These are phyloP conservation scores for Cettia cetti DNA, from an alignment of 2,113 vertebrate species.

Conservation along the genomic window DNA sequence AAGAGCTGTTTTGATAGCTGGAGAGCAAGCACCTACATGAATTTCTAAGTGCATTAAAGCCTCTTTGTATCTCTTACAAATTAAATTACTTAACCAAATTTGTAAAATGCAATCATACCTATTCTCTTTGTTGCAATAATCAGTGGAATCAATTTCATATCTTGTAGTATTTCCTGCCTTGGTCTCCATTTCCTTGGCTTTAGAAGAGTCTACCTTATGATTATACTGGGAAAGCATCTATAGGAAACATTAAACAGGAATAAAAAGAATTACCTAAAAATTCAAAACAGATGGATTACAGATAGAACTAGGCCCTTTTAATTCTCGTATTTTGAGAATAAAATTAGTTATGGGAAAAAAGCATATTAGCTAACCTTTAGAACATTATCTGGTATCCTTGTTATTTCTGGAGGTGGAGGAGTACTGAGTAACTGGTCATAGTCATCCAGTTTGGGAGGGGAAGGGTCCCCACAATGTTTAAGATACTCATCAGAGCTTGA, in stretches of 20 bases:
- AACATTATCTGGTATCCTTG: conserved; percentile 72
- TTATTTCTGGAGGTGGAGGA: conserved; percentile 76
- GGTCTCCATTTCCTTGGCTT: neutral
- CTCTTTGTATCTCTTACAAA: neutral
- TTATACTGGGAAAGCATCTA: conserved; percentile 74
- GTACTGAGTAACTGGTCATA: conserved; percentile 69
- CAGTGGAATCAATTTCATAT: neutral
- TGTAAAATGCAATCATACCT: conserved; percentile 33
- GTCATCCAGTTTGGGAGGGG: conserved; percentile 61
- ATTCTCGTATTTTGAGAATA: neutral
- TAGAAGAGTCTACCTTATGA: conserved; percentile 22
- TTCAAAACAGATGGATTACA: neutral
- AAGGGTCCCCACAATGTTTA: conserved; percentile 41
- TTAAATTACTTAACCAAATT: neutral
- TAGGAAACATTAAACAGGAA: neutral
- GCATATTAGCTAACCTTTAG: conserved; percentile 64
- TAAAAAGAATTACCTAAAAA: neutral
- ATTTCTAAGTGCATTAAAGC: neutral
- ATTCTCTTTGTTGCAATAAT: conserved; percentile 64
- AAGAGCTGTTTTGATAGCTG: neutral
- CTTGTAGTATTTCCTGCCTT: neutral
- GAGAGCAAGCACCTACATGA: neutral
- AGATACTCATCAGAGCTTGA: conserved; percentile 43
- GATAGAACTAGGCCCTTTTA: neutral
- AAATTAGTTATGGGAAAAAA: neutral